These are phyloP conservation scores for Archivesica marissinica DNA, from an alignment of 1,140 invertebrate species.

Conservation along the genomic window DNA sequence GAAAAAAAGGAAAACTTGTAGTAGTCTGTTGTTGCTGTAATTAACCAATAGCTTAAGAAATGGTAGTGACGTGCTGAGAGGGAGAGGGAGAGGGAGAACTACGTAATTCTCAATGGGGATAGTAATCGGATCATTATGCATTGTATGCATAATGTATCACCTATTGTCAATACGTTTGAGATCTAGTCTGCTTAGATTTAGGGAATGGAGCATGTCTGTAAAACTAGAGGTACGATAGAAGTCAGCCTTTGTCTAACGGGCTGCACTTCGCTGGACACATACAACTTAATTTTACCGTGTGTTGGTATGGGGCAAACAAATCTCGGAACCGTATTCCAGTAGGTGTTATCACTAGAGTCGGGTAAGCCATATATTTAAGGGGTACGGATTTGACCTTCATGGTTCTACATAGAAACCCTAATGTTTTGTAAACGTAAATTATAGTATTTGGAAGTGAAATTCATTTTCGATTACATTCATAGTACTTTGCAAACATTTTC, in stretches of 20 bases:
- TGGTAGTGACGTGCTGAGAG: neutral
- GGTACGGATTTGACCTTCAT: slow-evolving; percentile 20
- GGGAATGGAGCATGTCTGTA: neutral
- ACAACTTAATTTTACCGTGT: neutral
- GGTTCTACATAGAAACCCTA: slow-evolving; percentile 21
- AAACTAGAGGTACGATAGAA: neutral
- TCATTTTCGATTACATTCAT: too few relatives aligned
- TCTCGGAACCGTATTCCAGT: neutral
- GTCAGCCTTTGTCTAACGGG: neutral
- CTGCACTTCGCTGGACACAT: slow-evolving; percentile 6
- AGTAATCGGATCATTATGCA: neutral
- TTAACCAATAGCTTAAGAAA: neutral
- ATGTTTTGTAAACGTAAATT: too few relatives aligned
- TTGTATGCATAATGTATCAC: neutral
- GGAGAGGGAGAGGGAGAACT: neutral
- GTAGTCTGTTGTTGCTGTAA: slow-evolving; percentile 31
- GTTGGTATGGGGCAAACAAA: neutral
- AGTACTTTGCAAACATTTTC: too few relatives aligned
- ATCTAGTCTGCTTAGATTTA: neutral
- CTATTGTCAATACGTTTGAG: neutral
- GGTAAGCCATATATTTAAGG: slow-evolving; percentile 22
- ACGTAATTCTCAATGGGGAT: slow-evolving; percentile 7
- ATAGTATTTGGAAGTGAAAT: too few relatives aligned
- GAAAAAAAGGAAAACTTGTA: slow-evolving; percentile 37
- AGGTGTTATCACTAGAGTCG: slow-evolving; percentile 1